Percentiles rank a stretch among this genome's conserved stretches.
These are phyloP conservation scores for Peribatodes rhomboidaria DNA, from an alignment of 2,888 invertebrate genomes.

Conservation along the genomic window DNA sequence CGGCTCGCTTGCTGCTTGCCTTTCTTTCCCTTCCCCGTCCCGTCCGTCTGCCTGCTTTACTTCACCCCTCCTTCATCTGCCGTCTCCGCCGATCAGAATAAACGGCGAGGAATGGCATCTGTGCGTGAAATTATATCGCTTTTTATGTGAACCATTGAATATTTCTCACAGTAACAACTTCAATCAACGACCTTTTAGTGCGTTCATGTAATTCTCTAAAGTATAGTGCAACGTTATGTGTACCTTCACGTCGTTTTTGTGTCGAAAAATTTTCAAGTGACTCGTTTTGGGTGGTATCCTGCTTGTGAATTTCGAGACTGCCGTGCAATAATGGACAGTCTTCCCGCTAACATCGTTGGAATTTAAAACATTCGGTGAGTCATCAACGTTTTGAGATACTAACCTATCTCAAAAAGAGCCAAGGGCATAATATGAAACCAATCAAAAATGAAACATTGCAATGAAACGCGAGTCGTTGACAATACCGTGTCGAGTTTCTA, in stretches of 20 bases:
- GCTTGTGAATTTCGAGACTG: conserved; percentile 74
- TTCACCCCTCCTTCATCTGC: conserved; percentile 51
- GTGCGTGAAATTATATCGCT: conserved; percentile 78
- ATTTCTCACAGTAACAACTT: conserved; percentile 69
- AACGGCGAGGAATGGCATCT: conserved; percentile 76
- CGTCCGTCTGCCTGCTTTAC: conserved; percentile 44
- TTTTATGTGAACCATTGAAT: conserved; percentile 79
- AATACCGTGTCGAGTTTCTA: conserved; percentile 52
- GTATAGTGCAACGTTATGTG: conserved; percentile 66
- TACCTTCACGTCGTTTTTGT: conserved; percentile 66
- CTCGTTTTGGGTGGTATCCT: conserved; percentile 76
- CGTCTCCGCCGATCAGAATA: conserved; percentile 56
- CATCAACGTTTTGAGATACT: conserved; percentile 70
- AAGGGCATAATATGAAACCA: conserved; percentile 41
- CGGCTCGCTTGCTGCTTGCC: not conserved
- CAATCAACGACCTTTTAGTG: conserved; percentile 60
- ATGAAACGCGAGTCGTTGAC: conserved; percentile 16
- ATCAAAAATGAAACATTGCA: conserved; percentile 19
- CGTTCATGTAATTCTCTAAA: conserved; percentile 59
- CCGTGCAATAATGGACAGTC: conserved; percentile 77
- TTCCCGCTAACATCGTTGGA: conserved; percentile 82
- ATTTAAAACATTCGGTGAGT: conserved; percentile 86
- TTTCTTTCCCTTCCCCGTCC: conserved; percentile 41
- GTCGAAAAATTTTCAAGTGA: conserved; percentile 71
- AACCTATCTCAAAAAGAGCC: conserved; percentile 47